Evolutionary conservation across 2,113 vertebrate genomes (phyloP), one percentile per base, ranked within the genome.

Genomic region (Lates calcarifer): DNA sequence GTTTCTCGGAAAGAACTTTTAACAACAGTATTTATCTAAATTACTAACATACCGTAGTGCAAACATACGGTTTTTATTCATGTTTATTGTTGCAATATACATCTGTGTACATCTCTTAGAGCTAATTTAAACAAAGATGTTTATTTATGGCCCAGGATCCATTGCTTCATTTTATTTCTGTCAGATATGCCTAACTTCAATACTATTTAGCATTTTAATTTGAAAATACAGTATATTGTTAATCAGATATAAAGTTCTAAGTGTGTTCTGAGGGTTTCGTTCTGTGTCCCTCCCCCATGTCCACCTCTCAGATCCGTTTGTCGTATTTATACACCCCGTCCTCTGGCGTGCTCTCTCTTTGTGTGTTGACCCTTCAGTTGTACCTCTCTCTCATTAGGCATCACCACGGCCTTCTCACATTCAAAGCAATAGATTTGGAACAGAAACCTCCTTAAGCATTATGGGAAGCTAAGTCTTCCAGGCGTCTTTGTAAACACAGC

Each of bases 341-440:
- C 69, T 69, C 64, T 14, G 22, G 43, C 24, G 74, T 84, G 82
- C 61, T 74, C 60, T 78, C 81, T 49, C 67, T 41, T 15, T 71
- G 77, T 67, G 75, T 87, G 73, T 82, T 60, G 14, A 66, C 66
- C 74, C 58, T 53, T 63, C 17, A 67, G 74, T 64, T 77, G 1
- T 17, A 45, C 77, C 69, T 74, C 41, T 56, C 11, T 79, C 58
- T 61, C 85, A 68, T 72, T 33, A 60, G 37, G 51, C 74, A 39
- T 79, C 81, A 69, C 84, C 75, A 37, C n/a, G 35, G 85, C 79
- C 75, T 84, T 81, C 26, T 88, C 74, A 67, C 73, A 53, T 89
- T 83, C 75, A 91, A 87, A 94, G 93, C 92, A 94, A 94, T 94
- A 93, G 81, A 88, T 73, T 77, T 92, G 73, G 71, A 86, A 85